phyloP scores from a whole-genome alignment of 2,797 vertebrate species.

The Eulemur albifrons region DNA sequence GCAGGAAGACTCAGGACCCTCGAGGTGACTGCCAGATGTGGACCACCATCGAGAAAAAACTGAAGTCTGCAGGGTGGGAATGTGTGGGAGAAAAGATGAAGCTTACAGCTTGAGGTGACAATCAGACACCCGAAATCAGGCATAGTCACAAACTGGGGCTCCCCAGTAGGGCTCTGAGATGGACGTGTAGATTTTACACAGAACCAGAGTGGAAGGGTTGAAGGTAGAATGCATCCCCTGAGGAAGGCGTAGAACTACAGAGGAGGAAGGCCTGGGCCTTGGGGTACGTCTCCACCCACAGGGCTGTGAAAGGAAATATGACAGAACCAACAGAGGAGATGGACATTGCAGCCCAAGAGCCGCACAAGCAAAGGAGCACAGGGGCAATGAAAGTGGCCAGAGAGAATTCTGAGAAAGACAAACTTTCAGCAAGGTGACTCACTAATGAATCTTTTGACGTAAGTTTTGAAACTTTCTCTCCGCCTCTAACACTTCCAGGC shows the following conservation, averaged over 20 bases:
- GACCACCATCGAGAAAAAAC: neutral
- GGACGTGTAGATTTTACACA: neutral
- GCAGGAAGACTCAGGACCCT: neutral
- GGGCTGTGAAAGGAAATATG: neutral
- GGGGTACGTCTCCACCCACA: neutral
- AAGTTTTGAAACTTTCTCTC: neutral
- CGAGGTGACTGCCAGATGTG: neutral
- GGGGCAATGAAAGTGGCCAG: neutral
- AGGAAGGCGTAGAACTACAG: neutral
- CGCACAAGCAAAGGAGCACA: neutral
- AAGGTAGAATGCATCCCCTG: neutral
- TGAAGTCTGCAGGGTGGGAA: neutral
- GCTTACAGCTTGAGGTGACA: neutral
- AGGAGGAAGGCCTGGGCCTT: neutral
- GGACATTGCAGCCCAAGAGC: neutral
- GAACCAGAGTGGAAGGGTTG: neutral
- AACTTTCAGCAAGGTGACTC: neutral
- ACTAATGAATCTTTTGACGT: neutral
- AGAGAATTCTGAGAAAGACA: neutral
- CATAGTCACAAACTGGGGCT: neutral
- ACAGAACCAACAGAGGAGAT: neutral
- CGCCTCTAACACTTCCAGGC: neutral
- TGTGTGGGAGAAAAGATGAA: neutral
- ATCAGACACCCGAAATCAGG: neutral
- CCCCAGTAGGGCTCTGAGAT: neutral